phyloP scores from a whole-genome alignment of 2,797 vertebrate genomes.

The Bradypus variegatus region DNA sequence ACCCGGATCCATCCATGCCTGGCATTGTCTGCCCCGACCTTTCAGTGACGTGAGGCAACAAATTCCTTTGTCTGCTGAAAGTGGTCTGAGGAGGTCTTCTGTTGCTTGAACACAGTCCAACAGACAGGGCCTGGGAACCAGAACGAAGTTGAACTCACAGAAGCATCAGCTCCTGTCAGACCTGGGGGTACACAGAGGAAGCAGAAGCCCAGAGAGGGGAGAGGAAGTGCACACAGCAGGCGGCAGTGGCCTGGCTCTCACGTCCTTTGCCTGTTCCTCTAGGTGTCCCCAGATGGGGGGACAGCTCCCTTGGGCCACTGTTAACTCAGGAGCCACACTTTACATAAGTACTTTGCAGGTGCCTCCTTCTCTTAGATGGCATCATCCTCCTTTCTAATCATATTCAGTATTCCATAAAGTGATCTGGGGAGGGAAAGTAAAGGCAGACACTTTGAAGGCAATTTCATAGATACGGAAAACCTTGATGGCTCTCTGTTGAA shows the following conservation, averaged over 20 bases:
- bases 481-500: slow-evolving; percentile 27
- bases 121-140: not conserved
- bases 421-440: not conserved
- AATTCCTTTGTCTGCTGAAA: not conserved
- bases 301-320: not conserved
- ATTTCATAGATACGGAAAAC: slow-evolving; percentile 43
- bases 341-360: not conserved
- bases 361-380: not conserved
- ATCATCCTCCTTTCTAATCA: slow-evolving; percentile 17
- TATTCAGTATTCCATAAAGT: not conserved
- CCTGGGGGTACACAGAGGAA: not conserved
- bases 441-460: not conserved
- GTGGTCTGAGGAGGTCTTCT: not conserved
- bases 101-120: not conserved
- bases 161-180: not conserved
- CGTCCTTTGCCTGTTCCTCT: not conserved
- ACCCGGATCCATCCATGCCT: not conserved
- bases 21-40: not conserved
- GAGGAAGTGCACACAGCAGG: fast-evolving
- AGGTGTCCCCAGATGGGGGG: not conserved
- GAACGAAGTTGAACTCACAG: not conserved
- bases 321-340: not conserved
- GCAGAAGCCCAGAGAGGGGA: not conserved
- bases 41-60: not conserved
- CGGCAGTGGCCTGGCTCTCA: not conserved